Evolutionary conservation across 2,888 invertebrate genomes (phyloP), one percentile per base, ranked within the genome.

Genomic region (Nephrotoma guestfalica): DNA sequence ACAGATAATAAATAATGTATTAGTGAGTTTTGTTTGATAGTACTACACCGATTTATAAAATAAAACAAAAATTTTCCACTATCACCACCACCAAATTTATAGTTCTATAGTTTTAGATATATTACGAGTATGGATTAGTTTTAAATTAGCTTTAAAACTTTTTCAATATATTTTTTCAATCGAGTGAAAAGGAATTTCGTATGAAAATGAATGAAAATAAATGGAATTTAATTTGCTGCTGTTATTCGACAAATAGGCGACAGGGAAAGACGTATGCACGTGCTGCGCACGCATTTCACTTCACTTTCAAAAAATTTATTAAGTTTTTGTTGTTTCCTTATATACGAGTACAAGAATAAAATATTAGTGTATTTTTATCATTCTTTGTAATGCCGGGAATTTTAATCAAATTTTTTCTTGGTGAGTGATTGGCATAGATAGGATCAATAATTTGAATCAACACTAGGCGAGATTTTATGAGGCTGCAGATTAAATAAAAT

Each of bases 191-290:
- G 71, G 71, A 71, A 71, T 71, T 71, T 71, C 30, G 71, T 71
- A 30, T 71, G 30, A 30, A 30, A 30, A 71, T 71, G 30, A 30
- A 30, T 30, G 30, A 30, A 30, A 30, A 30, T 30, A 30, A 71
- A 30, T 11, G 71, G 30, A 71, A 30, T 30, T 71, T 71, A 30
- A 71, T 71, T 71, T 71, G 71, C 71, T 71, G 71, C 71, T 71
- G 15, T 41, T 40, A 18, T 41, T 84, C 41, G 84, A 84, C 84
- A 84, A 84, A 84, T 84, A 41, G 84, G 84, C 84, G 84, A 84
- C 84, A 84, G 84, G 84, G 84, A 41, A 84, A 84, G 84, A 84
- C 84, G 84, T 41, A 84, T 84, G 86, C 86, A 86, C 86, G 86
- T 86, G 86, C 51, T 86, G 86, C 86, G 86, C 86, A 86, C 43